These are phyloP conservation scores for Drosophila pseudotakahashii DNA, from an alignment of 2,888 invertebrate species.

Conservation along the genomic window DNA sequence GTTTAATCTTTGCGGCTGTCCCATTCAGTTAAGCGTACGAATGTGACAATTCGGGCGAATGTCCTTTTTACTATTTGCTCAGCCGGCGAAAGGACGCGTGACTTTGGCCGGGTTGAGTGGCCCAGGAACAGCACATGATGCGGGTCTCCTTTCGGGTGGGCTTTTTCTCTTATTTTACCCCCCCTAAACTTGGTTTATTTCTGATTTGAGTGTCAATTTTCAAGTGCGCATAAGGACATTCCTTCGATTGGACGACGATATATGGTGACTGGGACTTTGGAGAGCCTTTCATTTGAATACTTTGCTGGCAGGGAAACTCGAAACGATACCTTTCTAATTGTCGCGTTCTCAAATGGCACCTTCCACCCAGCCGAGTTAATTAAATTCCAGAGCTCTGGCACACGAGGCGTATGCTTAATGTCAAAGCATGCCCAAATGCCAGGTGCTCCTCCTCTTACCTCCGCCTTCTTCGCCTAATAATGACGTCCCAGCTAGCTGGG, in stretches of 20 bases:
- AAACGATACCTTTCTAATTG: conserved; percentile 41
- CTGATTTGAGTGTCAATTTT: conserved; percentile 32
- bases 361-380: conserved; percentile 35
- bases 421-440: conserved; percentile 6
- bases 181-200: conserved; percentile 31
- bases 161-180: conserved; percentile 38
- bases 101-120: conserved; percentile 15
- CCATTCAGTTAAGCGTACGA: conserved; percentile 27
- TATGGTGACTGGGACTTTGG: neutral
- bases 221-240: conserved; percentile 25
- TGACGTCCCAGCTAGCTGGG: conserved; percentile 14
- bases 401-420: conserved; percentile 59
- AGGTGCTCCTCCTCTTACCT: conserved; percentile 26
- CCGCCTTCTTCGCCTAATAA: conserved; percentile 14
- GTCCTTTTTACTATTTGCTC: conserved; percentile 56
- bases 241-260: conserved; percentile 1
- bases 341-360: conserved; percentile 5
- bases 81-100: conserved; percentile 26
- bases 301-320: neutral
- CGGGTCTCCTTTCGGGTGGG: conserved; percentile 41
- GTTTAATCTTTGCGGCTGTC: conserved; percentile 47
- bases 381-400: conserved; percentile 39
- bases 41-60: conserved; percentile 56
- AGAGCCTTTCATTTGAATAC: conserved; percentile 16
- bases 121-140: conserved; percentile 21